phyloP scores from a whole-genome alignment of 1,140 invertebrate genomes.

The Meloidogyne exigua region DNA sequence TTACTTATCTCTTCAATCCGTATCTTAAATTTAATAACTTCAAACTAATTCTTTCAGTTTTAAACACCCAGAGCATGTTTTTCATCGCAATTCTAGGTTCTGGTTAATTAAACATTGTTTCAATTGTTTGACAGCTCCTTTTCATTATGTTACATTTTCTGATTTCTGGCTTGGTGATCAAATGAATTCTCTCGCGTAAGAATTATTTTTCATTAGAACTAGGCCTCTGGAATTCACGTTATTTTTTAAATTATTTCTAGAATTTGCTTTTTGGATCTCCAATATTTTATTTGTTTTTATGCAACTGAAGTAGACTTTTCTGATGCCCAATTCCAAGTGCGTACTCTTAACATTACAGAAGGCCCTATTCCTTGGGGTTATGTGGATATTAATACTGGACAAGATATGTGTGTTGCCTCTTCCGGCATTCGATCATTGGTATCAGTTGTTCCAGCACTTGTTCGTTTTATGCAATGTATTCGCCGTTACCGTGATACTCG shows the following conservation, averaged over 20 bases:
- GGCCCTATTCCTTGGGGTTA: constrained; percentile 57
- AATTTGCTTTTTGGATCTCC: constrained; percentile 84
- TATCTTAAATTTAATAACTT: neutral
- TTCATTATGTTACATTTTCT: constrained; percentile 91
- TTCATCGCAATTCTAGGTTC: constrained; percentile 80
- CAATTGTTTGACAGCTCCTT: constrained; percentile 77
- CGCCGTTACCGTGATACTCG: constrained; percentile 77
- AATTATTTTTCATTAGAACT: constrained; percentile 8
- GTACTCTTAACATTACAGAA: constrained; percentile 55
- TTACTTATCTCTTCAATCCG: constrained; percentile 86
- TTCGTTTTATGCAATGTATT: constrained; percentile 93
- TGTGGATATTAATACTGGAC: constrained; percentile 58
- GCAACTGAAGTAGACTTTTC: constrained; percentile 64
- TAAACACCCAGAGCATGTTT: constrained; percentile 71
- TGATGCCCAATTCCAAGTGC: constrained; percentile 44
- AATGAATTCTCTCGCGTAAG: constrained; percentile 79
- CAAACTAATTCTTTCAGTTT: constrained; percentile 25
- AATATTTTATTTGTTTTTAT: constrained; percentile 78
- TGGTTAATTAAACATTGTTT: constrained; percentile 69
- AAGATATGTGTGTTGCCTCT: constrained; percentile 64
- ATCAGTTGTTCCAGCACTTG: constrained; percentile 89
- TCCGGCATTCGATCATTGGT: constrained; percentile 74
- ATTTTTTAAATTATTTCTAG: constrained; percentile 7
- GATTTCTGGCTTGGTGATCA: constrained; percentile 99
- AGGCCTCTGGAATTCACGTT: too few relatives aligned